These are phyloP conservation scores for Limenitis arthemis DNA, from an alignment of 2,888 invertebrate species.

Conservation along the genomic window DNA sequence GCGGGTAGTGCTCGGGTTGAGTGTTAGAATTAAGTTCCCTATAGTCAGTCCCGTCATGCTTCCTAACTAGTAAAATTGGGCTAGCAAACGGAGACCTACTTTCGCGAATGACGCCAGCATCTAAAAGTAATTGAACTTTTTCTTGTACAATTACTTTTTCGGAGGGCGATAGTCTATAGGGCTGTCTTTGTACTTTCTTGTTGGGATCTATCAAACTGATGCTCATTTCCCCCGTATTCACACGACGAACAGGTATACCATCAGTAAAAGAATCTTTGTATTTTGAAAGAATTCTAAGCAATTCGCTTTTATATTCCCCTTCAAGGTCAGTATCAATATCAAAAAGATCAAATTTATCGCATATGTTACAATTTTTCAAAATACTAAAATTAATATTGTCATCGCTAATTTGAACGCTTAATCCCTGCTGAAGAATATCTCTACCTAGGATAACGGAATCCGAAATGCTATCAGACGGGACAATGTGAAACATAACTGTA, in stretches of 20 bases:
- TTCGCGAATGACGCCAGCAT: background rate
- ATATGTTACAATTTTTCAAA: background rate
- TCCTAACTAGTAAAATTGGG: background rate
- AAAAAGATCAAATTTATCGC: background rate
- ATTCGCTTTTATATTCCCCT: background rate
- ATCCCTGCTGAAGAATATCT: conserved; percentile 9
- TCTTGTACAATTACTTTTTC: background rate
- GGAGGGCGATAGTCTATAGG: background rate
- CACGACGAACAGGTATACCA: conserved; percentile 16
- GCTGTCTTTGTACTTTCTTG: background rate
- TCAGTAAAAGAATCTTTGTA: conserved; percentile 21
- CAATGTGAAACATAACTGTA: conserved; percentile 2
- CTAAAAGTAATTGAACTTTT: background rate
- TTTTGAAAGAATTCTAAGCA: conserved; percentile 1
- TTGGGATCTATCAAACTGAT: background rate
- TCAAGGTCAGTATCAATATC: conserved; percentile 18
- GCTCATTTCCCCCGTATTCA: background rate
- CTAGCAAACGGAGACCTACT: background rate
- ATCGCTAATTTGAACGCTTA: conserved; percentile 4
- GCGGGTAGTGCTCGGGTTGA: conserved; percentile 16
- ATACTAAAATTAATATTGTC: conserved; percentile 1
- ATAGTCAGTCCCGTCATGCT: conserved; percentile 11
- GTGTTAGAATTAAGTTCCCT: conserved; percentile 19
- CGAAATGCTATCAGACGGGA: background rate
- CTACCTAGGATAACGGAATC: conserved; percentile 11